Base-by-base conservation (phyloP, 2,113 vertebrate genomes). In the Prinia subflava region DNA sequence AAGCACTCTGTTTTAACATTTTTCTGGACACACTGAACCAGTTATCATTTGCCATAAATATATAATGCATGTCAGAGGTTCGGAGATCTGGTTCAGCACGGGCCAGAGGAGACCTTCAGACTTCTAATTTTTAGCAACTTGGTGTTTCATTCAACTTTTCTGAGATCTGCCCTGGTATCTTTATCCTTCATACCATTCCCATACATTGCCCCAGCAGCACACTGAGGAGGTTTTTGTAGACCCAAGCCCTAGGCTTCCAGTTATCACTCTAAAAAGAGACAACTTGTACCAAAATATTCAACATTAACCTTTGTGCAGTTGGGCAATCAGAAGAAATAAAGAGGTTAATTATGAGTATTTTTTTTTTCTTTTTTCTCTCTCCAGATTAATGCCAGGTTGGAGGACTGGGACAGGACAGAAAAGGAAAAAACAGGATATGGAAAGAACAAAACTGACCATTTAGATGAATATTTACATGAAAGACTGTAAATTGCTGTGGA, bases 1-100 rank as follows among this genome's bases (percentile, higher is more conserved):
- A 53, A 4, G 1, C 0, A 0, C 11, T 42, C 6, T 15, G 0
- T 0, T 83, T 74, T 76, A n/a, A 7, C 13, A 46, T 11, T 68
- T 55, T 15, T 55, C 57, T 73, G 41, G 41, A 16, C 23, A 33
- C 4, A 18, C 5, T 2, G 3, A 46, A 20, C 5, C 31, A 77
- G 6, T 23, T 37, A 33, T 49, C 1, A 46, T 33, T 83, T n/a
- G 4, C 18, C 13, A 11, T 47, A 64, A 73, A 69, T 18, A 69
- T 23, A 24, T 31, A 57, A 44, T 25, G 10, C 10, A 16, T 12
- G 4, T 35, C 13, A 62, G 78, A 83, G 4, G 9, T 13, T 69
- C 15, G 3, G 27, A 60, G 11, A 44, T 44, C 19, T 76, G 16
- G 1, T 64, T 60, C 44, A 62, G 42, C 27, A 57, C 3, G 30